Evolutionary conservation across 2,113 vertebrate genomes (phyloP), one percentile per base, ranked within the genome.

Genomic region (Zosterops lateralis): DNA sequence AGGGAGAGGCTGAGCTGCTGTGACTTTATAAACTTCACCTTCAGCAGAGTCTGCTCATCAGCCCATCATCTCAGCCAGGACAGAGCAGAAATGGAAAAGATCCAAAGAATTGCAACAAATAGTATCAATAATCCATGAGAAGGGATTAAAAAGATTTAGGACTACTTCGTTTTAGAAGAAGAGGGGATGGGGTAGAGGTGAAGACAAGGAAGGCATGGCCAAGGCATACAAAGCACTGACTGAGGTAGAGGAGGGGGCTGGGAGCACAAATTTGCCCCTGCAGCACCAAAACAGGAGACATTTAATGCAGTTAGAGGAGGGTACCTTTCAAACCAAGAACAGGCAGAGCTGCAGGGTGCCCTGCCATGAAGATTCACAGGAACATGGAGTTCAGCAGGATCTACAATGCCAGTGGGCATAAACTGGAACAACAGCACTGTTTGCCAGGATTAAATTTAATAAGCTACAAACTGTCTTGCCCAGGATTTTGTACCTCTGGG

Each of bases 101-200:
- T 82, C 82, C 82, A 81, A 50, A 70, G 67, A 56, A 92, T 48
- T 18, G 93, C 88, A 93, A 93, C 95, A 96, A 92, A 83, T 87
- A 85, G 48, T 34, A 93, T 92, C 96, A 92, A 84, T 91, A 92
- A 94, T 93, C 92, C n/a, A 88, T 95, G 87, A 93, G 84, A 68
- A 79, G 75, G 38, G 80, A 95, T 89, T 82, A 78, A 70, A 92
- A 87, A 80, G 74, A 79, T 16, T 93, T 72, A 91, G 44, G 51
- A 47, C 57, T 82, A 57, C 70, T 89, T 77, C 36, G 48, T 76
- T 92, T 57, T 75, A 78, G 71, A 57, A 68, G 50, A 60, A 77
- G 68, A 87, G 38, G 64, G 58, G 44, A 15, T 28, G 47, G 70
- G 87, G 34, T 34, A 42, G 77, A 93, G 87, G 74, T 84, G 89